These are phyloP conservation scores for Typhlichthys eigenmanni DNA, from an alignment of 2,797 vertebrate genomes.

Conservation along the genomic window DNA sequence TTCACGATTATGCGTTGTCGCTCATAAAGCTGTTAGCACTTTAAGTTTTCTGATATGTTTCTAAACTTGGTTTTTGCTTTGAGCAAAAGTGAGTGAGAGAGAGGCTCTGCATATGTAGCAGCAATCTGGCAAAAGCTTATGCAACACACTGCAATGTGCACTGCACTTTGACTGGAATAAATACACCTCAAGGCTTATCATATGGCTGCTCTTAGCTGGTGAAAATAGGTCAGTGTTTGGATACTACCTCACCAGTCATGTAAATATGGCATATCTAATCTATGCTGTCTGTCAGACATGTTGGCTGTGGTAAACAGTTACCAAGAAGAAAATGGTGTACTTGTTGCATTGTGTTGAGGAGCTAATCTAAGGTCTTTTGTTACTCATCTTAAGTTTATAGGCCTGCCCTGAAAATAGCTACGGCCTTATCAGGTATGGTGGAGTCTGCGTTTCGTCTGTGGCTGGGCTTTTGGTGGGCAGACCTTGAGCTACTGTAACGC, in stretches of 20 bases:
- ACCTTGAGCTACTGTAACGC: slow-evolving; percentile 48
- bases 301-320: slow-evolving; percentile 29
- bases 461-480: slow-evolving; percentile 24
- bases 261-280: slow-evolving; percentile 50
- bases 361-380: slow-evolving; percentile 9
- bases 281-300: slow-evolving; percentile 21
- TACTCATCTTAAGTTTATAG: slow-evolving; percentile 17
- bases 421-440: slow-evolving; percentile 39
- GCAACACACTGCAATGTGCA: slow-evolving; percentile 67
- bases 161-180: slow-evolving; percentile 43
- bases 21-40: slow-evolving; percentile 16
- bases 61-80: slow-evolving; percentile 7
- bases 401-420: slow-evolving; percentile 37
- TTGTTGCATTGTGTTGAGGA: slow-evolving; percentile 22
- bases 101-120: slow-evolving; percentile 19
- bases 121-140: slow-evolving; percentile 60
- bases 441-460: slow-evolving; percentile 58
- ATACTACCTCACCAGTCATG: slow-evolving; percentile 32
- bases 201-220: slow-evolving; percentile 29
- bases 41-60: slow-evolving; percentile 15
- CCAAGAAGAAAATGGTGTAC: slow-evolving; percentile 1
- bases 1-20: slow-evolving; percentile 19
- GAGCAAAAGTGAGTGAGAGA: slow-evolving; percentile 19
- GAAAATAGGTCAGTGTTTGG: slow-evolving; percentile 55
- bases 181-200: slow-evolving; percentile 45